A percentile compares a stretch with the other conserved stretches of the same genome.
These are phyloP conservation scores for Thymelicus sylvestris DNA, from an alignment of 2,888 invertebrate genomes.

Conservation along the genomic window DNA sequence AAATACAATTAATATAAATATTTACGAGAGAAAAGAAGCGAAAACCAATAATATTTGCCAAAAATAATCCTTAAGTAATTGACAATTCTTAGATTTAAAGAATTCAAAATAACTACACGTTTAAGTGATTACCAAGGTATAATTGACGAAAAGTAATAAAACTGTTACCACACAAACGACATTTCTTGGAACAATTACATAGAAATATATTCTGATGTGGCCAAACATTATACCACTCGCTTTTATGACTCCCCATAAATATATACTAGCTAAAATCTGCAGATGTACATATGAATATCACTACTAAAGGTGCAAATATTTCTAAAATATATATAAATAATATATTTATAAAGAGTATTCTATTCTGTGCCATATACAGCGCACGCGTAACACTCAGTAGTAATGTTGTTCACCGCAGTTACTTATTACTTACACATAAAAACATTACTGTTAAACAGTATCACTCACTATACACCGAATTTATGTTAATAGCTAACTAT, in stretches of 20 bases:
- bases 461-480: conserved; percentile 77
- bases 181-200: conserved; percentile 35
- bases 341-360: conserved; percentile 75
- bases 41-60: conserved; percentile 61
- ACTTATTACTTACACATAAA: conserved; percentile 68
- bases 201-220: conserved; percentile 37
- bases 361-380: conserved; percentile 81
- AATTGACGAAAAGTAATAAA: conserved; percentile 81
- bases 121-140: conserved; percentile 74
- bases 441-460: conserved; percentile 82
- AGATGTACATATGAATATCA: conserved; percentile 79
- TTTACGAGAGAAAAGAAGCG: conserved; percentile 48
- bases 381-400: conserved; percentile 77
- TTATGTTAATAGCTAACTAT: conserved; percentile 71
- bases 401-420: conserved; percentile 56
- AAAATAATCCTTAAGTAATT: conserved; percentile 79
- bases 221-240: conserved; percentile 21
- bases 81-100: conserved; percentile 82
- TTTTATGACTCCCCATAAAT: conserved; percentile 57
- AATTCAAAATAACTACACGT: conserved; percentile 78
- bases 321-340: conserved; percentile 78
- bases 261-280: conserved; percentile 78
- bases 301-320: conserved; percentile 84
- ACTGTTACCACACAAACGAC: conserved; percentile 25
- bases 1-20: conserved; percentile 31